Base-by-base conservation (phyloP, 2,113 vertebrate genomes). In the Pachypanchax playfairii region DNA sequence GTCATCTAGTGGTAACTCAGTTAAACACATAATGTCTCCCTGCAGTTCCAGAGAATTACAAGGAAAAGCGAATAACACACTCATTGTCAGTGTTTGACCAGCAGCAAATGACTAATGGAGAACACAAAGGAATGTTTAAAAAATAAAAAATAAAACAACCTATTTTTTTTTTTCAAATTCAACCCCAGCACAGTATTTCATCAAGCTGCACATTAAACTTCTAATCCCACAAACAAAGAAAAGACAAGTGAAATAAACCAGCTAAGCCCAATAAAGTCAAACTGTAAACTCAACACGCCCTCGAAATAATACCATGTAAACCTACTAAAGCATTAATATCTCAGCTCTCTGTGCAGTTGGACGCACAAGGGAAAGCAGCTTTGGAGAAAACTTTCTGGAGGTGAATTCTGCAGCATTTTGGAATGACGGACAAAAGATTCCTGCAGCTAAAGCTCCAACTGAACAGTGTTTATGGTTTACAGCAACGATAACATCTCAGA, bases 1-100 rank as follows among this genome's bases (percentile, higher is more conserved):
- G 69, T 60, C 89, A 89, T 85, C 89, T 91, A 88, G 89, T 89
- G 89, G 88, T 55, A 46, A 65, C 53, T 21, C 4, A 35, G 56
- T 20, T 11, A 71, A 41, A 22, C 51, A 14, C 24, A 44, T 14
- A 11, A 5, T 65, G 1, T 59, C 41, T 25, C 74, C 73, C 75
- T 73, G 79, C 81, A 83, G 63, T 77, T 38, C 24, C 53, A 8
- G 7, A 48, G 8, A 33, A 35, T 17, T 54, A 11, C 33, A 26
- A 47, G 60, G 5, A 77, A 61, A 58, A 39, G 17, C 36, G 20
- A 39, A 57, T 44, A 55, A n/a, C n/a, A 39, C 20, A 10, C 6
- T 15, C 4, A 1, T 12, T 43, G 44, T 39, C 63, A 58, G 43
- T 51, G 24, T 11, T 58, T n/a, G n/a, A n/a, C n/a, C n/a, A n/a